phyloP scores from a whole-genome alignment of 2,113 vertebrate species.

The Corydoras sp. region DNA sequence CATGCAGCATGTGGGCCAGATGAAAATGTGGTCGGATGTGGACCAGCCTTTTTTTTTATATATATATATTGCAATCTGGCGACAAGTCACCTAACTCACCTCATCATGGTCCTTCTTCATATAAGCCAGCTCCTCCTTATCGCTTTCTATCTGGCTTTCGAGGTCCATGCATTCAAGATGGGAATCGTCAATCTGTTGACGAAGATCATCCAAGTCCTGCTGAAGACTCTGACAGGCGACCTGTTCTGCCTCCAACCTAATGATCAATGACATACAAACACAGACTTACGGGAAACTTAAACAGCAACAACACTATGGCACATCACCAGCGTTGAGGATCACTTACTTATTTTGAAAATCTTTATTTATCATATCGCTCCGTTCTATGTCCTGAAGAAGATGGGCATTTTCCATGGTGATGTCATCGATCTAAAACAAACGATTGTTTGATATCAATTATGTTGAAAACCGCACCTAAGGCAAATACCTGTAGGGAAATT shows the following conservation, averaged over 20 bases:
- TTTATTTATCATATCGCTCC: constrained; percentile 59
- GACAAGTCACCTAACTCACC: constrained; percentile 45
- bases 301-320: no score
- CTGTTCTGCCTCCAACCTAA: constrained; percentile 59
- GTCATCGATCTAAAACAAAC: constrained; percentile 56
- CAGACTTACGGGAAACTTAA: no score
- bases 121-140: constrained; percentile 58
- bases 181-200: constrained; percentile 56
- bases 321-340: not conserved
- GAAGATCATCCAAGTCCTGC: constrained; percentile 60
- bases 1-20: no score
- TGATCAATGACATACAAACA: no score
- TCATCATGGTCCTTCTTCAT: constrained; percentile 61
- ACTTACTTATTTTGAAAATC: constrained; percentile 71
- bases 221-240: constrained; percentile 53
- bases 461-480: no score
- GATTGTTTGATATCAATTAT: no score
- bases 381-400: constrained; percentile 65
- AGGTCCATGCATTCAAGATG: constrained; percentile 51
- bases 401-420: constrained; percentile 63
- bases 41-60: no score
- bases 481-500: not conserved
- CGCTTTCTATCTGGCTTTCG: constrained; percentile 53
- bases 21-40: no score
- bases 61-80: no score